Percentiles rank a stretch among this genome's conserved stretches.
These are phyloP conservation scores for Saccopteryx leptura DNA, from an alignment of 2,113 vertebrate genomes.

Conservation along the genomic window DNA sequence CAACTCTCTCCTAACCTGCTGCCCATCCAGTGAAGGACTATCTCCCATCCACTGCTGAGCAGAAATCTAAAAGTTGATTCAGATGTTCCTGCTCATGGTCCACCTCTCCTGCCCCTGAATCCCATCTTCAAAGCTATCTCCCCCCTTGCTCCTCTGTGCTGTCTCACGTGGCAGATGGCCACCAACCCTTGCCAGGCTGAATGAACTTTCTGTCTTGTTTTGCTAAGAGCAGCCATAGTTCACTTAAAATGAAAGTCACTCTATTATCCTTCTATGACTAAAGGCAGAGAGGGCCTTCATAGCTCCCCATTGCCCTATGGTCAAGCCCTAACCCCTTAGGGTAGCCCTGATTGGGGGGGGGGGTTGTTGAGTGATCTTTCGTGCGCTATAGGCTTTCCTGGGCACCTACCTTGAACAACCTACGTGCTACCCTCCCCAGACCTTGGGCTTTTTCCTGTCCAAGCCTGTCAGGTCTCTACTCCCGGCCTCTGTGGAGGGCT, in stretches of 20 bases:
- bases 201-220: background rate
- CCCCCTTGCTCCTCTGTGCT: background rate
- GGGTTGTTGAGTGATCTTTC: no score
- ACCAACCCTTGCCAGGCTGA: background rate
- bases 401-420: background rate
- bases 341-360: background rate
- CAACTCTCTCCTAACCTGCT: background rate
- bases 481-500: background rate
- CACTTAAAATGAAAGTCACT: background rate
- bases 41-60: background rate
- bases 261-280: background rate
- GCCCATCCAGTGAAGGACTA: background rate
- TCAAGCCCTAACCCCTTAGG: background rate
- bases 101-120: background rate
- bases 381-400: background rate
- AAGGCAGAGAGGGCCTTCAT: background rate
- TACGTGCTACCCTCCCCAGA: fast-evolving
- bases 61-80: background rate
- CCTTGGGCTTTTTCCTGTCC: background rate
- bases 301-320: background rate
- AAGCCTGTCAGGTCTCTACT: no score
- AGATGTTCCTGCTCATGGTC: background rate
- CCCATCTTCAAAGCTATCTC: background rate
- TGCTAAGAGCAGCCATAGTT: background rate
- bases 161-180: background rate